Base-by-base conservation (phyloP, 2,113 vertebrate genomes). In the Coptodon bakossiorum region DNA sequence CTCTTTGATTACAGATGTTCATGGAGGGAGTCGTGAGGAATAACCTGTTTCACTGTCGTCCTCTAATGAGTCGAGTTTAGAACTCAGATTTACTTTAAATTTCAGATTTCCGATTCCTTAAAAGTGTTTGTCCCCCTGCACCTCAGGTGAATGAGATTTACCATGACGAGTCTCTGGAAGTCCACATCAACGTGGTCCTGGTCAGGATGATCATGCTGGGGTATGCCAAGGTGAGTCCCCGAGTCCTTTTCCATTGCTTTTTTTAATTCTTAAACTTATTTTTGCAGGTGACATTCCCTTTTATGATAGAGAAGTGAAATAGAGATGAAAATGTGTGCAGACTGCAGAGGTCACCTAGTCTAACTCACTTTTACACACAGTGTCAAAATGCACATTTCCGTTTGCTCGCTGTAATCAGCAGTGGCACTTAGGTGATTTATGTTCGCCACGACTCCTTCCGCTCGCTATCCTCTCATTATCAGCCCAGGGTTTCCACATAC, bases 191-290 rank as follows among this genome's bases (percentile, higher is more conserved):
- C 1, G 98, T 99, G 3, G 98, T 98, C n/a, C 95, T 99, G 90
- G 98, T 99, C 52, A 97, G 99, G 82, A 98, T 99, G 98, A 98
- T 99, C 92, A 99, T 99, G 98, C 91, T 99, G 85, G 99, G 99
- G 0, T 99, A 99, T 1, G 96, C 98, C 14, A 99, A 99, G 98
- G 99, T 99, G 95, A 97, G 95, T 27, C n/a, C 19, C 16, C 6
- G 7, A 2, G 3, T 27, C 36, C 2, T 8, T 24, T n/a, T 14
- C 13, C 8, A 0, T 57, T 2, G 5, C 5, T 24, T 6, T 4
- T 11, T 57, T 1, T 0, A 3, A 81, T 73, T 17, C 40, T 76
- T 16, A 76, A 29, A 0, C 68, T 48, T 5, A 8, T 27, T 14
- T 53, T 9, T 7, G 27, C 19, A 66, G 29, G 43, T 0, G 6